These are phyloP conservation scores for Acronicta leporina DNA, from an alignment of 2,888 invertebrate genomes.

Conservation along the genomic window DNA sequence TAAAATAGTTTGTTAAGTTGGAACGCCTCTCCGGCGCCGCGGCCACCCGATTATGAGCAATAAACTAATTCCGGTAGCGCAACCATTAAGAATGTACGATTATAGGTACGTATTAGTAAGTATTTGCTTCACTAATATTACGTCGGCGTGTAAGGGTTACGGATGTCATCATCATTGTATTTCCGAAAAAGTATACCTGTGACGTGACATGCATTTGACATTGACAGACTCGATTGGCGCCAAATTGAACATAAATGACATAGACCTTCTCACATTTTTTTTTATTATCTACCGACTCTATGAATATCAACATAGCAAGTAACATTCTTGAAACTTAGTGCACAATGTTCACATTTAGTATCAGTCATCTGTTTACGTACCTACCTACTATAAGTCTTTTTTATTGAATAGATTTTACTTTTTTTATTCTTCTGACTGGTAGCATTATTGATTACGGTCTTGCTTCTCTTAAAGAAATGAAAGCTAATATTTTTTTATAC, in stretches of 20 bases:
- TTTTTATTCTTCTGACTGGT: neutral
- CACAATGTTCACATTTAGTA: too few species aligned
- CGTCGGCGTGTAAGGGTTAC: slow-evolving; percentile 37
- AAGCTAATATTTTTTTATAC: too few species aligned
- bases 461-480: too few species aligned
- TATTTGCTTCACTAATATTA: slow-evolving; percentile 56
- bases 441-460: too few species aligned
- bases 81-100: slow-evolving; percentile 78
- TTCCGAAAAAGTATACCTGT: slow-evolving; percentile 39
- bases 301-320: too few species aligned
- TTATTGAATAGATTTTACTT: too few species aligned
- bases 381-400: too few species aligned
- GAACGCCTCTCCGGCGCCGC: slow-evolving; percentile 84
- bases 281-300: too few species aligned
- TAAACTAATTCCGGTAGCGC: slow-evolving; percentile 88
- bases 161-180: slow-evolving; percentile 56
- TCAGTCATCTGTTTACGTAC: too few species aligned
- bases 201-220: slow-evolving; percentile 49
- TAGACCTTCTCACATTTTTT: too few species aligned
- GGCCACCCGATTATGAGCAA: slow-evolving; percentile 82
- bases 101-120: slow-evolving; percentile 73
- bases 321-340: too few species aligned
- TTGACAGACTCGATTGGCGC: slow-evolving; percentile 48
- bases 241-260: slow-evolving; percentile 16
- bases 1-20: slow-evolving; percentile 65